A percentile compares a stretch with the other conserved stretches of the same genome.
Conservation (phyloP, 2,797 vertebrate genomes). For the Rallus crepitans region DNA sequence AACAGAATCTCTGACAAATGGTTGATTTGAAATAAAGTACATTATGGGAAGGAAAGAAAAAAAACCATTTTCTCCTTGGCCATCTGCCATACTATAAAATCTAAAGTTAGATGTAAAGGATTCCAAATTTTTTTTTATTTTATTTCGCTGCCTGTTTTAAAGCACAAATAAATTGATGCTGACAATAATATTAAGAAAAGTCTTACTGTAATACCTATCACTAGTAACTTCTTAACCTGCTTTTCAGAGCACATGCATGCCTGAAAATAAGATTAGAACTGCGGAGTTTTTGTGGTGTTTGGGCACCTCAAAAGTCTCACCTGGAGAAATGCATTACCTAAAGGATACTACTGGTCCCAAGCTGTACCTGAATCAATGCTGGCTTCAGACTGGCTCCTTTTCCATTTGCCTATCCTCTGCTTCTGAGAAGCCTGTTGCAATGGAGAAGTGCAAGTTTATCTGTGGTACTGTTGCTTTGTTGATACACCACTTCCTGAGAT, state of each 20-base stretch:
- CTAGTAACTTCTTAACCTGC: not conserved
- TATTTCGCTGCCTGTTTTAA: not conserved
- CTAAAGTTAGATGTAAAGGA: not conserved
- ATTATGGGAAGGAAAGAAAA: not conserved
- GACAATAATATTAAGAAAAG: not conserved
- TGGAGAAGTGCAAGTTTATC: not conserved
- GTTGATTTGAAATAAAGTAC: conserved; percentile 66
- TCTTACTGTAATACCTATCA: not conserved
- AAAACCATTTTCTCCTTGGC: not conserved
- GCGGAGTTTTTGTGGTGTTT: not conserved
- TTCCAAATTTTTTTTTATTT: not conserved
- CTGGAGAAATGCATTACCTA: not conserved
- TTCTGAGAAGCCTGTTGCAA: not conserved
- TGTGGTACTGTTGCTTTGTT: not conserved
- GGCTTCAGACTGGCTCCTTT: not conserved
- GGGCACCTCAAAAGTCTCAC: not conserved
- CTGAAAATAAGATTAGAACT: not conserved
- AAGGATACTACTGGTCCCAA: not conserved
- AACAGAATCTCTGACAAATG: conserved; percentile 73
- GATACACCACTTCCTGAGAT: not conserved
- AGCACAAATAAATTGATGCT: not conserved
- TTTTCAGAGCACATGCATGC: not conserved
- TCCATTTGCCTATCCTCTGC: not conserved
- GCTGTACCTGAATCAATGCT: not conserved
- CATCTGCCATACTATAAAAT: not conserved